Evolutionary conservation across 2,888 invertebrate genomes (phyloP).

Genomic region (Diaphora mendica): DNA sequence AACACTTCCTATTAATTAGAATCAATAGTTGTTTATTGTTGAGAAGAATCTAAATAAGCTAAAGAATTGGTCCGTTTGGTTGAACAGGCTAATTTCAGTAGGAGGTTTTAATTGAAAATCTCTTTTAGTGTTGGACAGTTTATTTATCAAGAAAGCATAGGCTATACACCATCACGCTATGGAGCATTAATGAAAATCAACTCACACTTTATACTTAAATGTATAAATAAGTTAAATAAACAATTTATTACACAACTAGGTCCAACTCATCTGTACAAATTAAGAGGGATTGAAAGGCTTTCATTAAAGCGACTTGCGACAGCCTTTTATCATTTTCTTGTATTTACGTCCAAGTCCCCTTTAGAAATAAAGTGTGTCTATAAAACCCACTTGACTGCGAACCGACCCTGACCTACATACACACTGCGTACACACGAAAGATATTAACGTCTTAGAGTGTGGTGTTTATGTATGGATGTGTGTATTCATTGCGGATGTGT

Average conservation of each 20-base stretch:
- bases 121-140: no score
- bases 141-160: no score
- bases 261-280: neutral
- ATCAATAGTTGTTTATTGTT: no score
- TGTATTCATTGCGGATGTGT: neutral
- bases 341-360: constrained; percentile 3
- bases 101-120: no score
- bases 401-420: constrained; percentile 13
- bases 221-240: neutral
- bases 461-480: neutral
- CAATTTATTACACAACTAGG: neutral
- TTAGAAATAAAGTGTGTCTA: constrained; percentile 10
- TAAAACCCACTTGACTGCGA: constrained; percentile 12
- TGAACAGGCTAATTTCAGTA: no score
- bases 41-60: no score
- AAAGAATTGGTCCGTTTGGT: no score
- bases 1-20: no score
- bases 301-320: neutral
- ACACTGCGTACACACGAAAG: neutral
- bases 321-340: neutral
- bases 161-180: no score
- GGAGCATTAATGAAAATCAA: no score
- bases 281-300: constrained; percentile 1
- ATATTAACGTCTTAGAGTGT: constrained; percentile 5
- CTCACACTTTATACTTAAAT: neutral